Evolutionary conservation across 2,797 vertebrate species (phyloP), one percentile per base, ranked within the genome.

Genomic region (Muscicapa striata): DNA sequence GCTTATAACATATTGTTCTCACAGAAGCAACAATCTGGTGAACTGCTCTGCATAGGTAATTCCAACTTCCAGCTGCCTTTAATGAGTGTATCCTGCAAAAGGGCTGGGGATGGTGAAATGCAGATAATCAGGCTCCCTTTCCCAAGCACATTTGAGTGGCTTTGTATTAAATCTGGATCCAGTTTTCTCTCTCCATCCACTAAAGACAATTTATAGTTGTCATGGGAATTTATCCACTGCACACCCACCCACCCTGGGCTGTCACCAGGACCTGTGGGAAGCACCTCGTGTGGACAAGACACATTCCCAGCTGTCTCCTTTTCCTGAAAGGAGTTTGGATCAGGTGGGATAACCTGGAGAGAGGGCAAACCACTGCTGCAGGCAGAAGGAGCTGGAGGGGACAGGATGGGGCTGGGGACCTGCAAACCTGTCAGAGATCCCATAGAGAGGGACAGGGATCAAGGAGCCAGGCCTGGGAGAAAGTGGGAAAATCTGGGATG

Each of bases 1-100:
- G 82, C 77, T 94, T 94, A 92, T 95, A 93, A 92, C 89, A 83
- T 66, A 90, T 85, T 96, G 91, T 91, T 95, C 89, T 94, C 61
- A 29, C 68, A 15, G 91, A 93, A 91, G 75, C 82, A 73, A 57
- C 93, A 94, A 77, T 76, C 81, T 90, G 93, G 93, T 70, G 91
- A 92, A 75, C 82, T 54, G 57, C 87, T 95, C 76, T 46, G 75
- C 82, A 74, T 87, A 92, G 91, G 93, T 94, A 87, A 93, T 93
- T 91, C 89, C 75, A 85, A 92, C 49, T 87, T 89, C 84, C 89
- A 82, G 82, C 87, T 93, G 93, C 84, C 82, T 96, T 87, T 89
- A 80, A 63, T 41, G 61, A 84, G 52, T 46, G 51, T 13, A 9
- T 36, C 19, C 82, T 72, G 23, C 43, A 51, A 83, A 68, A 87